phyloP scores from a whole-genome alignment of 2,113 vertebrate species.

The Pseudorasbora parva region DNA sequence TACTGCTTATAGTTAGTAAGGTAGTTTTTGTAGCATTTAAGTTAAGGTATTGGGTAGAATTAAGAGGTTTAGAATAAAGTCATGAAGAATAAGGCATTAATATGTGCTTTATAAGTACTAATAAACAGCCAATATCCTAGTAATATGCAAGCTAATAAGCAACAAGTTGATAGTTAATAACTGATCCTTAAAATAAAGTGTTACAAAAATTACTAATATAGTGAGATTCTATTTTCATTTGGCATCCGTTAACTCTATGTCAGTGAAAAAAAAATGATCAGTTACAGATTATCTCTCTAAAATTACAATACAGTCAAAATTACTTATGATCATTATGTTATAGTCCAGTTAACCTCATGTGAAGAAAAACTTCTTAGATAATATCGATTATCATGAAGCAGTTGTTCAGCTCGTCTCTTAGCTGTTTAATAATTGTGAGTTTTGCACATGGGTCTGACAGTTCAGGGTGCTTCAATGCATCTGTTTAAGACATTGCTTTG shows the following conservation, averaged over 20 bases:
- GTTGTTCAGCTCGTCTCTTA: constrained; percentile 28
- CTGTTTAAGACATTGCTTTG: constrained; percentile 74
- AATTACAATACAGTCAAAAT: background rate
- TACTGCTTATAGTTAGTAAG: too few species aligned
- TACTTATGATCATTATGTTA: background rate
- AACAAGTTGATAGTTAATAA: too few species aligned
- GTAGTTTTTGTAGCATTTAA: too few species aligned
- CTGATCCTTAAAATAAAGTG: too few species aligned
- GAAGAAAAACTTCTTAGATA: constrained; percentile 24
- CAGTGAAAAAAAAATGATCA: background rate
- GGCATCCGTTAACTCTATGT: background rate
- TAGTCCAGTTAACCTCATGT: background rate
- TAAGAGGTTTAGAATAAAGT: too few species aligned
- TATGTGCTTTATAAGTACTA: too few species aligned
- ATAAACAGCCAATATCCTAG: too few species aligned
- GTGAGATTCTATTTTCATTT: background rate
- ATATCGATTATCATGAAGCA: constrained; percentile 50
- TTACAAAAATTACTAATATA: background rate
- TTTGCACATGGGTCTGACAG: constrained; percentile 51
- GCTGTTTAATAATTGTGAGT: constrained; percentile 63
- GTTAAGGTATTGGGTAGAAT: too few species aligned
- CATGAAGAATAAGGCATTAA: too few species aligned
- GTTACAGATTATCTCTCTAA: background rate
- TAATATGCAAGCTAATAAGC: too few species aligned
- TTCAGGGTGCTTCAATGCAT: constrained; percentile 75